Conservation (phyloP, 1,140 invertebrate genomes). For the Drosophila virilis region DNA sequence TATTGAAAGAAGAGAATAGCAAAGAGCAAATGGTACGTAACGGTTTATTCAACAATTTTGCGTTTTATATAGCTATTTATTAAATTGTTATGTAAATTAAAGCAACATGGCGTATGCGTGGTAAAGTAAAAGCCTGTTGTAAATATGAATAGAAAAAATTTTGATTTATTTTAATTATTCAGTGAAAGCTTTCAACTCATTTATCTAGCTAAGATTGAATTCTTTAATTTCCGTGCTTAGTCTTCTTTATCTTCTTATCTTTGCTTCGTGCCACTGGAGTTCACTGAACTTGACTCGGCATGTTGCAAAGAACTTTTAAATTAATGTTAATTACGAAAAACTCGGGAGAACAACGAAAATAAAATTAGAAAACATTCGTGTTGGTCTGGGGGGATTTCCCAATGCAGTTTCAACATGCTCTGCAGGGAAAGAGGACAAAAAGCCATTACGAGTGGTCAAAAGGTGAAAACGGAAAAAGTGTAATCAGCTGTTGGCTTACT, state of each 20-base stretch:
- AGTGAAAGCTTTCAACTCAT: background rate
- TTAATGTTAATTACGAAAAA: slow-evolving; percentile 62
- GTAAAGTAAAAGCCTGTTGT: background rate
- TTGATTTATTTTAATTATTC: background rate
- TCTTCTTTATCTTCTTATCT: background rate
- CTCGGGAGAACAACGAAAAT: slow-evolving; percentile 11
- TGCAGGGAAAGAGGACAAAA: background rate
- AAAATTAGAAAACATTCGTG: slow-evolving; percentile 18
- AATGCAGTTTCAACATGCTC: slow-evolving; percentile 28
- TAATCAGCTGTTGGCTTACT: slow-evolving; percentile 29
- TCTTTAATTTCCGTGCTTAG: slow-evolving; percentile 1
- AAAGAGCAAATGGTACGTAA: slow-evolving; percentile 37
- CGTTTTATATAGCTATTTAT: slow-evolving; percentile 63
- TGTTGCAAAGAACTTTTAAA: slow-evolving; percentile 64
- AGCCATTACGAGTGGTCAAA: background rate
- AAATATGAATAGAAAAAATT: background rate
- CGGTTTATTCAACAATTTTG: slow-evolving; percentile 71
- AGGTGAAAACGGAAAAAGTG: slow-evolving; percentile 22
- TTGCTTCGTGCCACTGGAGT: slow-evolving; percentile 18
- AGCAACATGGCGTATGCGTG: background rate
- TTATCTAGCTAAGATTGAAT: background rate
- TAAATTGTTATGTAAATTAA: slow-evolving; percentile 41
- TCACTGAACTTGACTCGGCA: slow-evolving; percentile 53
- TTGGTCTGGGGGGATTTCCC: background rate
- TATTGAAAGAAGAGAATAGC: slow-evolving; percentile 3